Percentiles rank a stretch among this genome's conserved stretches.
phyloP scores from a whole-genome alignment of 2,888 invertebrate genomes.

The Morpho deidamia region DNA sequence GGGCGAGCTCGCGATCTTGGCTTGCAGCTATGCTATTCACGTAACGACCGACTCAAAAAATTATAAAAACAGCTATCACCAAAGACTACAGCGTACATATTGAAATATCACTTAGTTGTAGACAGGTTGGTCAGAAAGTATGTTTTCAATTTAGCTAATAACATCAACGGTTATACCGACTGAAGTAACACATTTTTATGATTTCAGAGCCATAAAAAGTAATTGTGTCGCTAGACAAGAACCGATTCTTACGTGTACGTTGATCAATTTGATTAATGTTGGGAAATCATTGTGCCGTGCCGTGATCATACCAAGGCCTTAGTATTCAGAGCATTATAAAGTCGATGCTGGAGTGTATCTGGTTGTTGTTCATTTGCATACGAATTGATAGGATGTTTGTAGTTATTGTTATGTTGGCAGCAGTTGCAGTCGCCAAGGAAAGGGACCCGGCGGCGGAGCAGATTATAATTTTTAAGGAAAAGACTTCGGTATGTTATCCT shows the following conservation, averaged over 20 bases:
- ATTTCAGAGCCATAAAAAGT: constrained; percentile 12
- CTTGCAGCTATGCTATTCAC: too few species aligned
- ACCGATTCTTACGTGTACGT: constrained; percentile 17
- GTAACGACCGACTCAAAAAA: too few species aligned
- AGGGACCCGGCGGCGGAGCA: constrained; percentile 43
- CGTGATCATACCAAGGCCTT: constrained; percentile 28
- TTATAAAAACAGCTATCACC: neutral
- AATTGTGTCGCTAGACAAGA: constrained; percentile 18
- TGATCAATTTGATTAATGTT: constrained; percentile 25
- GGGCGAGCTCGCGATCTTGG: too few species aligned
- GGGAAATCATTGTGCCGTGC: constrained; percentile 24
- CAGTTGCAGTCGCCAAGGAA: constrained; percentile 24
- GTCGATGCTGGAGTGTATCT: constrained; percentile 11
- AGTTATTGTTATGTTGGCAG: constrained; percentile 24
- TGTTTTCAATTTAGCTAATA: neutral
- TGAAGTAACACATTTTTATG: constrained; percentile 9
- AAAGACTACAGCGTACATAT: neutral
- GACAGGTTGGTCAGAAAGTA: too few species aligned
- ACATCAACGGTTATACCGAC: neutral
- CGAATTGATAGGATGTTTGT: constrained; percentile 19
- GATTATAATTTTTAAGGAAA: constrained; percentile 43
- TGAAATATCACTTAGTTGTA: too few species aligned
- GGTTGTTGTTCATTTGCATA: constrained; percentile 18
- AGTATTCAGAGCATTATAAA: constrained; percentile 28
- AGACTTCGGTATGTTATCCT: constrained; percentile 35